Evolutionary conservation across 92 coral and sea anemone species (phyloP), one percentile per base, ranked within the genome.

Genomic region (Zoanthus gigantus): DNA sequence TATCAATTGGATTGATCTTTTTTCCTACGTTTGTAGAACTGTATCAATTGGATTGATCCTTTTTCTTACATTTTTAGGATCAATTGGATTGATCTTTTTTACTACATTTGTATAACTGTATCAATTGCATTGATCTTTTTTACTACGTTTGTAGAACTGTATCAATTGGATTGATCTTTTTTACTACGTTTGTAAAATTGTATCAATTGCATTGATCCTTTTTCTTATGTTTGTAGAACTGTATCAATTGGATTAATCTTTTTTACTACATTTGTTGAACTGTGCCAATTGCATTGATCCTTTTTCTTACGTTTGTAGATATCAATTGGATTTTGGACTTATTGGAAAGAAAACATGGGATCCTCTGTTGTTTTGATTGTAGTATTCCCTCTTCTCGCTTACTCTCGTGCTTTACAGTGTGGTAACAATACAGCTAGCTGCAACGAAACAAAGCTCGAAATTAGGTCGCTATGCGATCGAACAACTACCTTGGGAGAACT

Each of bases 391-490:
- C 85, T 81, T 11, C 44, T 81, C 42, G 9, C 85, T 66, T 65
- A 29, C 53, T 30, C 74, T 45, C 13, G 46, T 8, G 85, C 85
- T 15, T 46, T 81, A 14, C 85, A 44, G 9, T 65, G 74, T 15
- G 74, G 30, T 46, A 81, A 81, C 75, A 34, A 15, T 8, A 81
- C 85, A n/a, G 60, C 29, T 14, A 28, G 63, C 63, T 65, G 75
- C 30, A 81, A 81, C 85, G n/a, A 52, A 16, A 81, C 85, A 67
- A 71, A 66, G 13, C 28, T 63, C 12, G 85, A 66, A 66, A 29
- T 47, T 52, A 65, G 18, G 60, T 66, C 73, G 30, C 61, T 8
- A 9, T 81, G 85, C 74, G 85, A 81, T 9, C 75, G 57, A 5
- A 73, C 46, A 9, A 46, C 16, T 12, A 11, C 75, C 28, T 5